These are phyloP conservation scores for Pseudomugil gertrudae DNA, from an alignment of 2,797 vertebrate genomes.

Conservation along the genomic window DNA sequence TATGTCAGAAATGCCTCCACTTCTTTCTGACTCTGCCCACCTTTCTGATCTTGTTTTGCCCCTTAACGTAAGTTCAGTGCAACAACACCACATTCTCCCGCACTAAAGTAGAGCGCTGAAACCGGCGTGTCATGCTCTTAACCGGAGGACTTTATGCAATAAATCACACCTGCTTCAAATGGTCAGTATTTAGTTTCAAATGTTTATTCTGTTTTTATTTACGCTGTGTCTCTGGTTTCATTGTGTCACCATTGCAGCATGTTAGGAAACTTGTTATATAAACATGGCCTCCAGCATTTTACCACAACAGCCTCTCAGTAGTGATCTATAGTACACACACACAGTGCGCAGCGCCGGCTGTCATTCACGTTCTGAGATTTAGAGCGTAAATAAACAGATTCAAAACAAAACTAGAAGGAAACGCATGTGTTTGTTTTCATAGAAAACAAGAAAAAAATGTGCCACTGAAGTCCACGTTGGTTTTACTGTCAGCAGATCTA, in stretches of 20 bases:
- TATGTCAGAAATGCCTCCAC: slow-evolving; percentile 50
- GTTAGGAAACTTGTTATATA: slow-evolving; percentile 62
- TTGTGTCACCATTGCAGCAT: slow-evolving; percentile 40
- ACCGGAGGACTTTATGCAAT: slow-evolving; percentile 9
- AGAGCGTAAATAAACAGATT: background rate
- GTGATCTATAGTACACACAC: background rate
- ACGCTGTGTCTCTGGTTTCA: slow-evolving; percentile 6
- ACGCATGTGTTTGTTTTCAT: slow-evolving; percentile 19
- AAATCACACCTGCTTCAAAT: slow-evolving; percentile 23
- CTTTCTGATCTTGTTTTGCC: slow-evolving; percentile 42
- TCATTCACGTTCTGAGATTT: slow-evolving; percentile 31
- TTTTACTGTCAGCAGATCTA: slow-evolving; percentile 63
- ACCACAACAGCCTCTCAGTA: slow-evolving; percentile 28
- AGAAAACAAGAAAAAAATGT: slow-evolving; percentile 39
- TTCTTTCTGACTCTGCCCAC: slow-evolving; percentile 31
- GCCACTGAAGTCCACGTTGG: slow-evolving; percentile 71
- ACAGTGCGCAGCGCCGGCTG: slow-evolving; percentile 1
- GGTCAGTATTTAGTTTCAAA: slow-evolving; percentile 12
- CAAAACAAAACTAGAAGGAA: background rate
- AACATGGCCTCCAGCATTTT: slow-evolving; percentile 46
- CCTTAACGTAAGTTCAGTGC: slow-evolving; percentile 45
- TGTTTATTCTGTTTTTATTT: background rate
- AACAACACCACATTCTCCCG: background rate
- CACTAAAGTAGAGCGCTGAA: slow-evolving; percentile 24
- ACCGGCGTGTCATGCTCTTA: slow-evolving; percentile 16